Evolutionary conservation across 2,797 vertebrate species (phyloP), one percentile per base, ranked within the genome.

Genomic region (Pteronotus mesoamericanus): DNA sequence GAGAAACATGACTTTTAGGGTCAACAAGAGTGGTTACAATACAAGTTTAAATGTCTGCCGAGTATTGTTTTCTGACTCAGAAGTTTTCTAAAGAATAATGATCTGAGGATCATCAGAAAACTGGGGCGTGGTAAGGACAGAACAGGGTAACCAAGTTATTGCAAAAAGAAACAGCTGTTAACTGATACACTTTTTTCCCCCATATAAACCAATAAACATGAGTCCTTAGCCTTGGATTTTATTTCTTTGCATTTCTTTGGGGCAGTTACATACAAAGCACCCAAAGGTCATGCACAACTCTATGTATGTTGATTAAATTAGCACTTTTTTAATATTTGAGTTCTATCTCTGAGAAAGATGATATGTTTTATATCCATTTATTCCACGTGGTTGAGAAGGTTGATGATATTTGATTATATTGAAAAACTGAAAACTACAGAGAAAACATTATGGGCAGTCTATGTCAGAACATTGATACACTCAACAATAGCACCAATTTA

Each of bases 341-440:
- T 92, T 95, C 18, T 77, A 66, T 4, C 51, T 90, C 39, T 29
- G 95, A 71, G 22, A 87, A 68, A 61, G 11, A 87, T 34, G 11
- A 87, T 34, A 82, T 83, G 34, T 66, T 39, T 37, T 64, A 68
- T 19, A 89, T 34, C 94, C 46, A 89, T 72, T 93, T 82, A 96
- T 64, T 93, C 34, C 19, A 93, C 37, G 64, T 80, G 29, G 22
- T 88, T 86, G 66, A 94, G 5, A 95, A 94, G 6, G 51, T 37
- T 92, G 79, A 77, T 79, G 42, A 88, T 71, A 94, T 37, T 14
- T 37, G 14, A 51, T 44, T 86, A n/a, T n/a, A n/a, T n/a, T n/a
- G n/a, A n/a, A n/a, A n/a, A 89, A 77, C 0, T 77, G 57, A 74
- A 96, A 94, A 95, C 39, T 72, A 85, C 86, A 92, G 95, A 86